Percentiles rank a stretch among this genome's conserved stretches.
These are phyloP conservation scores for Pseudochirops cupreus DNA, from an alignment of 2,797 vertebrate genomes.

Conservation along the genomic window DNA sequence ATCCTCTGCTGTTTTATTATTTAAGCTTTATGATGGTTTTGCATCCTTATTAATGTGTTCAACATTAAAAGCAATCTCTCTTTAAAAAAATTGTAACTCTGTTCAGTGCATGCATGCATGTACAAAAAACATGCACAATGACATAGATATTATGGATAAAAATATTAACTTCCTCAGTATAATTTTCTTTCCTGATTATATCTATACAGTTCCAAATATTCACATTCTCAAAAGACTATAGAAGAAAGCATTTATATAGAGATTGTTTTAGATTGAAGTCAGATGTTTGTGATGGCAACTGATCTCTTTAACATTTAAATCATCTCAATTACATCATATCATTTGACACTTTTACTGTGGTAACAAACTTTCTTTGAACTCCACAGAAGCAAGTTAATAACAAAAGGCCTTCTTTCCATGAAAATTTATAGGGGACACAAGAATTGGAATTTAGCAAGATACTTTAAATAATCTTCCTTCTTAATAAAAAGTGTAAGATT, in stretches of 20 bases:
- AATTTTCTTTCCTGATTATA: conserved; percentile 57
- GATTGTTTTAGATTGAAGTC: conserved; percentile 68
- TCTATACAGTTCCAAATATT: conserved; percentile 62
- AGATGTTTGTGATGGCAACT: conserved; percentile 56
- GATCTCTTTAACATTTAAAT: conserved; percentile 73
- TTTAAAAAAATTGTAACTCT: neutral
- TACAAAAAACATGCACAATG: neutral
- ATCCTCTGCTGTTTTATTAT: neutral
- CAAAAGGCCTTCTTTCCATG: neutral
- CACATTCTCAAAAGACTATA: conserved; percentile 68
- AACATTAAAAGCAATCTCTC: neutral
- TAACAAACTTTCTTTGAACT: conserved; percentile 30
- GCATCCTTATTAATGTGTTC: neutral
- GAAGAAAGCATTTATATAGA: conserved; percentile 67
- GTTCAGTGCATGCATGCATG: neutral
- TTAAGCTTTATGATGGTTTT: neutral
- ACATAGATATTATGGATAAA: conserved; percentile 40
- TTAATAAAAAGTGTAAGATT: neutral
- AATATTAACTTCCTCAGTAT: conserved; percentile 62
- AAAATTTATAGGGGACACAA: neutral
- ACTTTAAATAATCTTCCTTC: neutral
- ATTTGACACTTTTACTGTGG: conserved; percentile 56
- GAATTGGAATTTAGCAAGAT: neutral
- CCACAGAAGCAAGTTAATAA: neutral
- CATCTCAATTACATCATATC: conserved; percentile 55